These are phyloP conservation scores for Syrrhaptes paradoxus DNA, from an alignment of 2,113 vertebrate species.

Conservation along the genomic window DNA sequence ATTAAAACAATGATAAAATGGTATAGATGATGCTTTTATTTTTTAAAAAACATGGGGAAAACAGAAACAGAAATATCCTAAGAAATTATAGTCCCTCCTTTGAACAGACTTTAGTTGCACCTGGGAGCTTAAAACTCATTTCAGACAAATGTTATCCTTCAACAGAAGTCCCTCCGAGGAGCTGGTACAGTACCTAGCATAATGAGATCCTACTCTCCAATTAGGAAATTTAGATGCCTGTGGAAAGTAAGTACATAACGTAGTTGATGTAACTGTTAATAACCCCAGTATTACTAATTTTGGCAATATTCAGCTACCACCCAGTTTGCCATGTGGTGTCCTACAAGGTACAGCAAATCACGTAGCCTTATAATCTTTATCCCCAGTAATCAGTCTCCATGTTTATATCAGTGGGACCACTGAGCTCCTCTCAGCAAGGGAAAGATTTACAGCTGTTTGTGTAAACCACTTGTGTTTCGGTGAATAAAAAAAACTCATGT, in stretches of 20 bases:
- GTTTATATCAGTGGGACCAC: neutral
- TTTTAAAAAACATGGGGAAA: neutral
- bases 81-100: neutral
- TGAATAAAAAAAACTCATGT: neutral
- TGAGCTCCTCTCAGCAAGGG: neutral
- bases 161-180: neutral
- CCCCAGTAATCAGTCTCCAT: neutral
- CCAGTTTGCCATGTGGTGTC: neutral
- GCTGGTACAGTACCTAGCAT: neutral
- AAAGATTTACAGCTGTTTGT: neutral
- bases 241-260: neutral
- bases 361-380: neutral
- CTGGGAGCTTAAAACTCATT: neutral
- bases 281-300: neutral
- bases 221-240: neutral
- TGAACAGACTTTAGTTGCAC: neutral
- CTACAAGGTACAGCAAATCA: fast-evolving
- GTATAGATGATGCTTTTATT: neutral
- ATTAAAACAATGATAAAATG: neutral
- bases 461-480: neutral
- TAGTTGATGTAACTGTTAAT: neutral
- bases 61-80: neutral
- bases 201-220: neutral
- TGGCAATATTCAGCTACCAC: neutral
- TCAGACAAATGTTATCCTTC: neutral